Percentiles rank a stretch among this genome's conserved stretches.
Evolutionary conservation across 2,113 vertebrate genomes (phyloP).

Genomic region (Rousettus leschenaultii): DNA sequence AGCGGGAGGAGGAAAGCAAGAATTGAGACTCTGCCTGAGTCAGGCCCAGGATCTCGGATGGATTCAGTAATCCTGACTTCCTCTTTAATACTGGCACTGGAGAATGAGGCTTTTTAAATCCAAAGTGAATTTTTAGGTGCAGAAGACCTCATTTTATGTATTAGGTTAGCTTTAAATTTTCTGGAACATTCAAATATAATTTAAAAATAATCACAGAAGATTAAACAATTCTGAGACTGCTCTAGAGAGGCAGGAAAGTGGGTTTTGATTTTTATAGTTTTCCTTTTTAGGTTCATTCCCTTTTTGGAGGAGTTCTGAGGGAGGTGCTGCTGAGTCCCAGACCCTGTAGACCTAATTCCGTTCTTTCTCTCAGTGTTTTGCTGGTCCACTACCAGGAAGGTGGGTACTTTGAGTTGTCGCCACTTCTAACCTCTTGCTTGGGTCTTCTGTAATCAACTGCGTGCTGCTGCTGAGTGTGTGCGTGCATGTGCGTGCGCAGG

Average conservation of each 20-base stretch:
- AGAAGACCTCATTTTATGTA: background rate
- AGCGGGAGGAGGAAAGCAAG: background rate
- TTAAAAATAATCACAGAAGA: background rate
- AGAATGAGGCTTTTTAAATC: background rate
- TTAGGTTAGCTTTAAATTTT: slow-evolving; percentile 10
- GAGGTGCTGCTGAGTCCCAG: background rate
- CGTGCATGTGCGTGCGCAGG: too few species aligned
- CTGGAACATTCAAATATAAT: slow-evolving; percentile 20
- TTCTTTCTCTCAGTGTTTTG: background rate
- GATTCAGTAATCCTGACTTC: background rate
- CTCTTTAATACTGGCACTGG: background rate
- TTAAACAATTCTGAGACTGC: background rate
- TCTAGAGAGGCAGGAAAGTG: background rate
- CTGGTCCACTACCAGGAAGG: background rate
- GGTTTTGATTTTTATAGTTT: slow-evolving; percentile 41
- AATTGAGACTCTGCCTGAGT: rapidly evolving
- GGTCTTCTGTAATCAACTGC: background rate
- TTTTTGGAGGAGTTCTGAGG: background rate
- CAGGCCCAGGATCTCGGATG: background rate
- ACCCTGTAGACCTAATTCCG: background rate
- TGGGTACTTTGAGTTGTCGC: rapidly evolving
- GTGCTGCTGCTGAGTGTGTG: background rate
- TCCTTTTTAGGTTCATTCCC: background rate
- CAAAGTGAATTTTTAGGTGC: background rate
- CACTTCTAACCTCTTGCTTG: background rate